These are phyloP conservation scores for Artemia sp. DNA, from an alignment of 2,888 invertebrate genomes.

Conservation along the genomic window DNA sequence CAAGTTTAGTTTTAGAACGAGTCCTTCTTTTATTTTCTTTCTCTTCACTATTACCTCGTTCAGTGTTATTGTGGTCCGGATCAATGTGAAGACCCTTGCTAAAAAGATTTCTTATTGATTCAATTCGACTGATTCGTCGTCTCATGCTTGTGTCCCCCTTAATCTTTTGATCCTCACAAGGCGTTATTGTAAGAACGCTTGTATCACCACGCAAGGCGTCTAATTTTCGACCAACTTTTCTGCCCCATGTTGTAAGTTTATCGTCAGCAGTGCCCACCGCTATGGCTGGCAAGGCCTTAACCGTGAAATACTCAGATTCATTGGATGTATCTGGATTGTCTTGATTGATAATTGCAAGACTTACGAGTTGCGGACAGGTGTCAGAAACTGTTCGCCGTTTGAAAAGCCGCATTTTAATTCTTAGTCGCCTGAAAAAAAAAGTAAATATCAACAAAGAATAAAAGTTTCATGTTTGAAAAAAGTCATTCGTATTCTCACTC, in stretches of 20 bases:
- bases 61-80: background rate
- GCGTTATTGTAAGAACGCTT: constrained; percentile 33
- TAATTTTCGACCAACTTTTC: constrained; percentile 43
- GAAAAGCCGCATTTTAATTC: constrained; percentile 6
- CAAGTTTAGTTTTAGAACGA: background rate
- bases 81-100: constrained; percentile 26
- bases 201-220: constrained; percentile 44
- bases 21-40: background rate
- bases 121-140: constrained; percentile 36
- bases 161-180: background rate
- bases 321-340: constrained; percentile 25
- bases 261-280: constrained; percentile 24
- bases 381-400: constrained; percentile 36
- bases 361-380: constrained; percentile 42
- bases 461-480: too few relatives aligned
- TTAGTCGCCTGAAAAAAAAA: constrained; percentile 2
- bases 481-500: too few relatives aligned
- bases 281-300: constrained; percentile 28
- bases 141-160: constrained; percentile 16
- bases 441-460: too few relatives aligned
- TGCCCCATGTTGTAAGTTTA: constrained; percentile 45
- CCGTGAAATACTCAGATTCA: background rate
- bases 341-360: constrained; percentile 33
- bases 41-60: background rate
- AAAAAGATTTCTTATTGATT: constrained; percentile 39